These are phyloP conservation scores for Acanthurus lineatus DNA, from an alignment of 2,797 vertebrate species.

Conservation along the genomic window DNA sequence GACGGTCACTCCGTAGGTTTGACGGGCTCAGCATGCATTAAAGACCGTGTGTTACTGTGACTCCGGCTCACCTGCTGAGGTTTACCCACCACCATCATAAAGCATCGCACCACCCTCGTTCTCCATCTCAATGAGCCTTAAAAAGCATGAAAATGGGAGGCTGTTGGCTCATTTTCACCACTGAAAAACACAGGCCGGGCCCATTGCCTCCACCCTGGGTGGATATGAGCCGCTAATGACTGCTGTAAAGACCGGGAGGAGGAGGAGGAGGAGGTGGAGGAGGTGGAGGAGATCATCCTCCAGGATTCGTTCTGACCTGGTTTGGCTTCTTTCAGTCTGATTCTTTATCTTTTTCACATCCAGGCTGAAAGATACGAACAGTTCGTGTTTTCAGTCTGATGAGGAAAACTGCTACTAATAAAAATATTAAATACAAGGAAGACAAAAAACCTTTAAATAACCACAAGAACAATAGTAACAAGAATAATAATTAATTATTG, in stretches of 20 bases:
- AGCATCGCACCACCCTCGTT: slow-evolving; percentile 59
- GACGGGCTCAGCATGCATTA: slow-evolving; percentile 77
- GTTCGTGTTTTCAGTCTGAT: too few species aligned
- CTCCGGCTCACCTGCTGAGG: slow-evolving; percentile 78
- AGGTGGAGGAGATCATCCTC: slow-evolving; percentile 26
- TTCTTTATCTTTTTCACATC: too few species aligned
- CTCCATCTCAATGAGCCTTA: slow-evolving; percentile 81
- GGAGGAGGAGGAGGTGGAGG: slow-evolving; percentile 6
- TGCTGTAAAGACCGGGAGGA: slow-evolving; percentile 72
- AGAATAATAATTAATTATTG: too few species aligned
- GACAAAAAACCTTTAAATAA: too few species aligned
- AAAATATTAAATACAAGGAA: too few species aligned
- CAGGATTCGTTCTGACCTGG: slow-evolving; percentile 41
- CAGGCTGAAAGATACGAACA: too few species aligned
- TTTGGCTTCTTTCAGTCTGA: slow-evolving; percentile 60
- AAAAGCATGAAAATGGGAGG: slow-evolving; percentile 79
- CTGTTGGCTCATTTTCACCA: slow-evolving; percentile 72
- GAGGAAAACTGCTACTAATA: too few species aligned
- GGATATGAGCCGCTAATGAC: slow-evolving; percentile 85
- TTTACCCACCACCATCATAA: slow-evolving; percentile 79
- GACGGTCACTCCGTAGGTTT: slow-evolving; percentile 68
- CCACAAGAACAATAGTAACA: too few species aligned
- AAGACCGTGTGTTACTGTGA: slow-evolving; percentile 63
- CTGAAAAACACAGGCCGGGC: slow-evolving; percentile 74
- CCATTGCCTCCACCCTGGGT: slow-evolving; percentile 67